phyloP scores from a whole-genome alignment of 2,888 invertebrate species.

The Ochropleura plecta region DNA sequence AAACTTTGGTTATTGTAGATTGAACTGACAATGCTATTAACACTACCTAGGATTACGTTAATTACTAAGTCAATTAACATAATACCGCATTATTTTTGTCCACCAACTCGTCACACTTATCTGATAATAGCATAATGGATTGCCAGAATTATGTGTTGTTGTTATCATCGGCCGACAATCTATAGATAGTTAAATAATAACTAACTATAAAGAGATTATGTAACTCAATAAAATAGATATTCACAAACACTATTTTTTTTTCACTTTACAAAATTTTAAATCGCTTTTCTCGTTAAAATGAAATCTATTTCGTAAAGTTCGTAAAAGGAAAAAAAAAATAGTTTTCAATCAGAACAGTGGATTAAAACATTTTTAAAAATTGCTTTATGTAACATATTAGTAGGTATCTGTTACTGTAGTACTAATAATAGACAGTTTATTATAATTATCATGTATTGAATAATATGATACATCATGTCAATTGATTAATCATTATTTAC shows the following conservation, averaged over 20 bases:
- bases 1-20: neutral
- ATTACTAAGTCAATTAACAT: slow-evolving; percentile 36
- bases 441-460: slow-evolving; percentile 9
- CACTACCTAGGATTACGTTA: slow-evolving; percentile 8
- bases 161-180: slow-evolving; percentile 26
- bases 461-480: neutral
- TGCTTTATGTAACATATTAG: no score
- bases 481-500: neutral
- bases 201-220: slow-evolving; percentile 23
- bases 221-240: slow-evolving; percentile 12
- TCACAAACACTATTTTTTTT: no score
- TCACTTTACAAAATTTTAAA: no score
- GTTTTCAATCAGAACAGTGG: no score
- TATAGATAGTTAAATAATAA: slow-evolving; percentile 37
- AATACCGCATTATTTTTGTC: slow-evolving; percentile 28
- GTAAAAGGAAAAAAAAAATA: no score
- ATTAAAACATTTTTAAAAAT: no score
- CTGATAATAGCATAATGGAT: slow-evolving; percentile 47
- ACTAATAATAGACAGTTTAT: slow-evolving; percentile 14
- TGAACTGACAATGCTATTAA: neutral
- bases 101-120: slow-evolving; percentile 20
- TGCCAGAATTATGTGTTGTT: slow-evolving; percentile 32
- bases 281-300: no score
- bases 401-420: no score
- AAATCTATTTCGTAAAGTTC: no score